Base-by-base conservation (phyloP, 2,797 vertebrate species). In the Hypotaenidia philippensis region DNA sequence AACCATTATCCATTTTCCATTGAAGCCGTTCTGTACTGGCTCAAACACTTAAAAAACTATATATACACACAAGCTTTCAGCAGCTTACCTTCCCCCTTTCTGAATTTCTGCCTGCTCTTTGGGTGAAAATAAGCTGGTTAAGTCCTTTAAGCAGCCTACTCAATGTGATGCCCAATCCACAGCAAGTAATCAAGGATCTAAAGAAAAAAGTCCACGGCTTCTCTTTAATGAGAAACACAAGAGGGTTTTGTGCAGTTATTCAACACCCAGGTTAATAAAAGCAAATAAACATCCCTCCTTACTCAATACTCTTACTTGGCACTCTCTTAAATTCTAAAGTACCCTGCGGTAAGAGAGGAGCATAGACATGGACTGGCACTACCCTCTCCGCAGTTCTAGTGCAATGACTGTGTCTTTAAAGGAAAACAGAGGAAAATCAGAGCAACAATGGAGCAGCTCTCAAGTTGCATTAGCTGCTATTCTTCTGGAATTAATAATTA, bases 1-100 rank as follows among this genome's bases (percentile, higher is more conserved):
- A 94, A 94, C 63, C 49, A 93, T 93, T 91, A 95, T 59, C 89
- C 90, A 61, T 94, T 94, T 94, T 95, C 71, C 91, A 89, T 40
- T 85, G 79, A 94, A 93, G 47, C 19, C 4, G 3, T 81, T 72
- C 83, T 50, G 40, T 60, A 52, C 74, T 90, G 87, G 68, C 84
- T 94, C 77, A 61, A 81, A 75, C 53, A 31, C 64, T 86, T 81
- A 40, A 86, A 64, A 94, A 94, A 88, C 49, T 41, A 72, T 19
- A 71, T 12, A 22, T 16, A 52, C 44, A 57, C 36, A 56, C n/a
- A 81, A 38, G 36, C 55, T 90, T 90, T 90, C 89, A 82, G 87
- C 78, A 83, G 75, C 32, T 87, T 60, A 19, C 71, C 57, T 83
- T 63, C 76, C 77, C 65, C 79, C 82, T 47, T 61, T 55, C 78